Evolutionary conservation across 2,113 vertebrate species (phyloP).

Genomic region (Neolamprologus hecqui): DNA sequence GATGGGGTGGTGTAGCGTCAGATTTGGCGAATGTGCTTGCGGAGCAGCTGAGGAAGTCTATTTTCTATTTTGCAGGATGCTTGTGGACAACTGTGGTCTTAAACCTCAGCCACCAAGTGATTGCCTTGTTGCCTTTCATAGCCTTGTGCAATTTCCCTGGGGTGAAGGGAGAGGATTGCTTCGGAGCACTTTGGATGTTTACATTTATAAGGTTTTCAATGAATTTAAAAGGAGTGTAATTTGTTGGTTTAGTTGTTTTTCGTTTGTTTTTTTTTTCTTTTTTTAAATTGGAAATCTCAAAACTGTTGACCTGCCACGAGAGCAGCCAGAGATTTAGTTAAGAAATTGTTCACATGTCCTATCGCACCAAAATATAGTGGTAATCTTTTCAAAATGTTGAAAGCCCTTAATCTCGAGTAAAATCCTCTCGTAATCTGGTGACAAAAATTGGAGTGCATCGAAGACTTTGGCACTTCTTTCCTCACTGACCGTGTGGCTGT

Average conservation of each 20-base stretch:
- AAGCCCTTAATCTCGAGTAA: not conserved
- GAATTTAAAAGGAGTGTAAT: not conserved
- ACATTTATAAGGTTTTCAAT: not conserved
- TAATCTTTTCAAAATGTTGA: not conserved
- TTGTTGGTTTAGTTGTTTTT: not conserved
- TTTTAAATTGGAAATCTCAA: not conserved
- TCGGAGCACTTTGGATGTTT: not conserved
- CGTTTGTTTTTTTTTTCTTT: fast-evolving
- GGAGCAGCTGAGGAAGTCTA: slow-evolving; percentile 46
- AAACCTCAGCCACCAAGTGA: not conserved
- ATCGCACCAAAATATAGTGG: not conserved
- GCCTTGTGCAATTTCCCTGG: not conserved
- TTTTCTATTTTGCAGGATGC: slow-evolving; percentile 39
- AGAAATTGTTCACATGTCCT: not conserved
- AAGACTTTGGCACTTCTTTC: not conserved
- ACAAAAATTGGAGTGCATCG: not conserved
- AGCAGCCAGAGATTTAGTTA: not conserved
- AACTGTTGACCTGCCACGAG: not conserved
- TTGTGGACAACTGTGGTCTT: slow-evolving; percentile 40
- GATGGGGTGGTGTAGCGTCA: not conserved
- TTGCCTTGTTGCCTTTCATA: not conserved
- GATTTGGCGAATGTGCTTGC: not conserved
- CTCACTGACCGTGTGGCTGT: slow-evolving; percentile 10
- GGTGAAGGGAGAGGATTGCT: not conserved
- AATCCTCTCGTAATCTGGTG: not conserved